phyloP scores from a whole-genome alignment of 2,888 invertebrate genomes.

The Timema cristinae region DNA sequence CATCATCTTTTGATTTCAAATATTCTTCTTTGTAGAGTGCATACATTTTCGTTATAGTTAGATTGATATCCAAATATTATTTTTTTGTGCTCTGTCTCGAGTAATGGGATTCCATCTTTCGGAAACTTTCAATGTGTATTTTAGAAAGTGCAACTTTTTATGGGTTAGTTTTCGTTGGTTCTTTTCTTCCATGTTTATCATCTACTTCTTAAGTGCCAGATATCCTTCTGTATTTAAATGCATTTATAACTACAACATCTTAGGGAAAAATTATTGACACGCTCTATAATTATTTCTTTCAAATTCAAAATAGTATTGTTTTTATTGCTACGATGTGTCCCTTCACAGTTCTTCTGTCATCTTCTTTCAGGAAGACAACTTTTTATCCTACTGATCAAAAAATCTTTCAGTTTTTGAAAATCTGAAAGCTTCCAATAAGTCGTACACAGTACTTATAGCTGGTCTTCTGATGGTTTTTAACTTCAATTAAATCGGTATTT shows the following conservation, averaged over 20 bases:
- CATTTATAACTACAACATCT: background rate
- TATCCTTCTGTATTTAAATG: background rate
- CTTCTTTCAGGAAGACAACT: no score
- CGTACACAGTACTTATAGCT: no score
- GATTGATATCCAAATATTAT: constrained; percentile 1
- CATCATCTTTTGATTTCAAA: background rate
- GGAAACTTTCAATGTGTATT: background rate
- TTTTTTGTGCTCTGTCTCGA: background rate
- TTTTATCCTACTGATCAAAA: no score
- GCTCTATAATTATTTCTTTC: background rate
- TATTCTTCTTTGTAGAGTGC: background rate
- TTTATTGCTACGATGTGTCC: no score
- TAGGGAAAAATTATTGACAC: background rate
- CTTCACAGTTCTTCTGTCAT: no score
- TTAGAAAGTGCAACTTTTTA: background rate
- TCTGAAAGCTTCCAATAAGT: no score
- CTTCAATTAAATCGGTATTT: no score
- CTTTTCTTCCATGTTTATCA: background rate
- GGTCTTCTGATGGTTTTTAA: no score
- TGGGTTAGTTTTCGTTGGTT: background rate
- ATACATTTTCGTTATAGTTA: background rate
- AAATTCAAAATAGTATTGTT: background rate
- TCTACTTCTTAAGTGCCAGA: background rate
- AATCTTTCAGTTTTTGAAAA: no score
- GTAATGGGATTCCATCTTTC: background rate